These are phyloP conservation scores for Colletes collaris DNA, from an alignment of 2,888 invertebrate genomes.

Conservation along the genomic window DNA sequence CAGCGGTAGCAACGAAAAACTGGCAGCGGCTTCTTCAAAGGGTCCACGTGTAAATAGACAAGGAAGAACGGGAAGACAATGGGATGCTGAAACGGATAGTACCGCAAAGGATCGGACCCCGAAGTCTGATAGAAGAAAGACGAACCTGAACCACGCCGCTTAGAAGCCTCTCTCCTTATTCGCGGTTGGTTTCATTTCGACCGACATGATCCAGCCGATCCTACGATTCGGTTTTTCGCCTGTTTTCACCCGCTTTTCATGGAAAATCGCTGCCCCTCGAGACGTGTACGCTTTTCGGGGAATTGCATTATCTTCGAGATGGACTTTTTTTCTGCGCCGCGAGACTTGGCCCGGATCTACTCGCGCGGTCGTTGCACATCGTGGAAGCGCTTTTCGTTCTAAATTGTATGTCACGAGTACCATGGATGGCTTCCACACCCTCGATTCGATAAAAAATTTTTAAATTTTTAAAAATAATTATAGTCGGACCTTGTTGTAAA, in stretches of 20 bases:
- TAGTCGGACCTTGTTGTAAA: too few species aligned
- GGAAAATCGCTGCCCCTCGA: slow-evolving; percentile 29
- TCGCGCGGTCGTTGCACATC: background rate
- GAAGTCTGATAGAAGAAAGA: slow-evolving; percentile 63
- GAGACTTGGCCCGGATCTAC: background rate
- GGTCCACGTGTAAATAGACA: slow-evolving; percentile 68
- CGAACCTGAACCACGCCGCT: slow-evolving; percentile 32
- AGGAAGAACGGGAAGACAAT: slow-evolving; percentile 74
- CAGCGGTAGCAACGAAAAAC: slow-evolving; percentile 74
- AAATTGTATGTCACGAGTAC: too few species aligned
- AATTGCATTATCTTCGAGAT: slow-evolving; percentile 16
- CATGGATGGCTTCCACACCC: too few species aligned
- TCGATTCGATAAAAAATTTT: too few species aligned
- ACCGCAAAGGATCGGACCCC: slow-evolving; percentile 59
- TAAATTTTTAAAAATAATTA: too few species aligned
- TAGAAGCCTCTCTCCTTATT: slow-evolving; percentile 57
- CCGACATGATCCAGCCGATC: slow-evolving; percentile 46
- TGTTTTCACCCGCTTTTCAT: slow-evolving; percentile 64
- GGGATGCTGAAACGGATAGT: slow-evolving; percentile 77
- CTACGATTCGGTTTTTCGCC: slow-evolving; percentile 58
- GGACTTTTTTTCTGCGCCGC: background rate
- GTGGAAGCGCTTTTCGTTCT: too few species aligned
- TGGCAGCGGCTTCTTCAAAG: slow-evolving; percentile 75
- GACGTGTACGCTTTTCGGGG: background rate
- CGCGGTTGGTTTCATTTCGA: slow-evolving; percentile 67